phyloP scores from a whole-genome alignment of 2,113 vertebrate species.

The Gallinago media region DNA sequence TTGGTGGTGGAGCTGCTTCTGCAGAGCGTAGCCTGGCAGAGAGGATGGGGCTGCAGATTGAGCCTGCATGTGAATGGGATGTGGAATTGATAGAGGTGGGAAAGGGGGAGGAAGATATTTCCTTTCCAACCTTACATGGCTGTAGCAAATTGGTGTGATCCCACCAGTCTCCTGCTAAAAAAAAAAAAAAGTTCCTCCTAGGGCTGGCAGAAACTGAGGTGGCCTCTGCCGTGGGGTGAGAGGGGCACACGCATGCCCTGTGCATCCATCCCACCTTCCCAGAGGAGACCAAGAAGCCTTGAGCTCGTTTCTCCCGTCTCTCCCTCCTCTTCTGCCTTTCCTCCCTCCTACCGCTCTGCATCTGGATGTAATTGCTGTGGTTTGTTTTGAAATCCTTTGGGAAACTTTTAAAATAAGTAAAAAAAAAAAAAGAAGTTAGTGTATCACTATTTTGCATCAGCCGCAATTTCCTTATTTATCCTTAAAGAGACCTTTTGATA shows the following conservation, averaged over 20 bases:
- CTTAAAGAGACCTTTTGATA: neutral
- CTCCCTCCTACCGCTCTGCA: neutral
- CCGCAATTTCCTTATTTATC: neutral
- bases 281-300: neutral
- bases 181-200: neutral
- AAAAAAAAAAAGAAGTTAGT: neutral
- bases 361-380: neutral
- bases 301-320: neutral
- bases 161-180: neutral
- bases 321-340: neutral
- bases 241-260: rapidly evolving
- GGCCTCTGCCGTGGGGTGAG: rapidly evolving
- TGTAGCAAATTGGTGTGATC: neutral
- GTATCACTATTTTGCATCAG: neutral
- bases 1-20: neutral
- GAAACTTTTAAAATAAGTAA: neutral
- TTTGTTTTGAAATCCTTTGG: neutral
- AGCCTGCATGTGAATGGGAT: neutral
- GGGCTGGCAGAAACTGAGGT: neutral
- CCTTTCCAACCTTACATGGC: neutral
- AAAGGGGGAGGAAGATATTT: neutral
- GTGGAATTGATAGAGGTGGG: neutral
- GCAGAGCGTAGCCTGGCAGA: neutral
- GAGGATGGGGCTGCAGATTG: neutral
- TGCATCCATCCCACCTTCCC: neutral